Base-by-base conservation (phyloP, 2,113 vertebrate genomes). In the Recurvirostra avosetta region DNA sequence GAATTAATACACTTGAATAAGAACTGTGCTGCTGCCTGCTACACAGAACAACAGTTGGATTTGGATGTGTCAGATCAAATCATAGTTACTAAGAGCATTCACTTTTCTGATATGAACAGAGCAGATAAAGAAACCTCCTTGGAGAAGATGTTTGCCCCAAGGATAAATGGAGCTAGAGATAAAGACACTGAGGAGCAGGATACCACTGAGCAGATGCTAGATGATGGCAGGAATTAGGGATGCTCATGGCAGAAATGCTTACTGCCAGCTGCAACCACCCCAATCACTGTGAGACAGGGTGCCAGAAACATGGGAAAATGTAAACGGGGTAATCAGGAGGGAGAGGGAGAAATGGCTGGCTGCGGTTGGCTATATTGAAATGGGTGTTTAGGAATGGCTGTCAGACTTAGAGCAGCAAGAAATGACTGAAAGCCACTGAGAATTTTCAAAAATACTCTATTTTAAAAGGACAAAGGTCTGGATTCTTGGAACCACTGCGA, bases 151-250 rank as follows among this genome's bases (percentile, higher is more conserved):
- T 87, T 90, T 91, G 80, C 80, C 83, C 70, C 29, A 65, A 89
- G 92, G 91, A 85, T 68, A 94, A 95, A 91, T 66, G 66, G 30
- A 92, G 15, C 11, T 62, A 5, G 52, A 93, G 75, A 91, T 88
- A 74, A 95, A 93, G 59, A 81, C 80, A 34, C 9, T 49, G 34
- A 88, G 34, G 72, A 85, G 66, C 20, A 87, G 49, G 41, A 72
- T 78, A 81, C 53, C 41, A 85, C 56, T 66, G 70, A 95, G 80
- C 82, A 96, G 93, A 93, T 92, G 88, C 58, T 94, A 87, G 49
- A 58, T 95, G 88, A 94, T 89, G 86, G 65, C 76, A 88, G 67
- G 82, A 93, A 86, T 95, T 88, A 95, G 56, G 59, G 76, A 91
- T 0, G 6, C 41, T 78, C 3, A 1, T 68, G 53, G 53, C 40